These are phyloP conservation scores for Podocnemis expansa DNA, from an alignment of 2,113 vertebrate genomes.

Conservation along the genomic window DNA sequence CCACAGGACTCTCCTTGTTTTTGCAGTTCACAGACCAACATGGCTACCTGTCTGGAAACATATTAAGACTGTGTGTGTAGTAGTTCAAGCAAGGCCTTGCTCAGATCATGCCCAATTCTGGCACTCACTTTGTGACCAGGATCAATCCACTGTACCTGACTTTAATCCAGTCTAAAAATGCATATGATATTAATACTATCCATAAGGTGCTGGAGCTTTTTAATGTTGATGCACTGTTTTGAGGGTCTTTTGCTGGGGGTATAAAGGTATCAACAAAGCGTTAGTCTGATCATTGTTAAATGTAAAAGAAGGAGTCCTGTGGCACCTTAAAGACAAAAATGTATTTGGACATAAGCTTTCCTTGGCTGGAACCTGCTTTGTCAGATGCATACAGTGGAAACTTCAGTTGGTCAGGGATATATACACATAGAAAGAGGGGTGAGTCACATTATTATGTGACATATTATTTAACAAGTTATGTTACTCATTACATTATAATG, in stretches of 20 bases:
- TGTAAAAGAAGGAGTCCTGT: neutral
- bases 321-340: too few species aligned
- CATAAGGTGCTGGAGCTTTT: neutral
- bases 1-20: too few species aligned
- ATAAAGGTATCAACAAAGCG: neutral
- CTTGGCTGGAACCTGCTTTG: too few species aligned
- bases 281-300: neutral
- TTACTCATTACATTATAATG: too few species aligned
- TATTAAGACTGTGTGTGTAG: neutral
- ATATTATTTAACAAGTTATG: too few species aligned
- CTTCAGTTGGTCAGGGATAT: too few species aligned
- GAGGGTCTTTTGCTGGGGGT: neutral
- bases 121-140: neutral
- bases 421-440: too few species aligned
- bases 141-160: neutral
- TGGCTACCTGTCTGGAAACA: too few species aligned
- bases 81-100: neutral
- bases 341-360: too few species aligned
- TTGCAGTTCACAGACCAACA: too few species aligned
- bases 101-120: neutral
- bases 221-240: neutral
- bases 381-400: too few species aligned
- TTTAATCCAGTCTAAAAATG: slow-evolving; percentile 24
- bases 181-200: neutral
- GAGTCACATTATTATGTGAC: too few species aligned